Evolutionary conservation across 2,113 vertebrate genomes (phyloP).

Genomic region (Heterochromis multidens): DNA sequence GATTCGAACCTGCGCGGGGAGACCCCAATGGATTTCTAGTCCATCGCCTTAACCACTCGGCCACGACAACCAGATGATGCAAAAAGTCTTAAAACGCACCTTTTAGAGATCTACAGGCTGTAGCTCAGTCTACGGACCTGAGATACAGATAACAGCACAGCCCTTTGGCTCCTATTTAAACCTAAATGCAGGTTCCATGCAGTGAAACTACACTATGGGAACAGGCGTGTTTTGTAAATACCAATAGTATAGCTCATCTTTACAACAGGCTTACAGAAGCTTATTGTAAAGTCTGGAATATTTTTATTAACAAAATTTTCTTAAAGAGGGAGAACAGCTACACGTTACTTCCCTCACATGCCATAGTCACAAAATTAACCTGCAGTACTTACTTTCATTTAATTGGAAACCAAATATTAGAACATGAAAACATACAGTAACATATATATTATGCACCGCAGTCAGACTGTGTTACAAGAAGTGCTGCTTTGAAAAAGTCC

Average conservation of each 20-base stretch:
- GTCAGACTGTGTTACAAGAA: background rate
- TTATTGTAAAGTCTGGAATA: too few relatives aligned
- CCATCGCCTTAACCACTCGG: conserved; percentile 85
- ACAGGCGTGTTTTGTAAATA: background rate
- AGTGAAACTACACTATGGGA: background rate
- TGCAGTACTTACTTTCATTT: background rate
- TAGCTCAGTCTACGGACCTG: too few relatives aligned
- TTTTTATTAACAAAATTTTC: too few relatives aligned
- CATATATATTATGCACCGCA: background rate
- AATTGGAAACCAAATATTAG: background rate
- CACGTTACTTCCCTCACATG: background rate
- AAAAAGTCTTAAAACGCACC: too few relatives aligned
- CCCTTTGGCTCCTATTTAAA: background rate
- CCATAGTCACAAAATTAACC: background rate
- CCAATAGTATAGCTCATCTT: background rate
- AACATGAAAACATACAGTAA: background rate
- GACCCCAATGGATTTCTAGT: conserved; percentile 93
- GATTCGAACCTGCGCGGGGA: conserved; percentile 97
- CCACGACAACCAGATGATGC: conserved; percentile 54
- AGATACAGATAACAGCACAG: too few relatives aligned
- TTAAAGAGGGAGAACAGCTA: too few relatives aligned
- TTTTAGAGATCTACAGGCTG: too few relatives aligned
- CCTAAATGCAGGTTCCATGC: background rate
- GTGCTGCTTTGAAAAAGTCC: background rate
- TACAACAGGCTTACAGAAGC: background rate